A percentile compares a stretch with the other conserved stretches of the same genome.
Conservation (phyloP, 2,888 invertebrate genomes). For the Rhagophthalmus giganteus region DNA sequence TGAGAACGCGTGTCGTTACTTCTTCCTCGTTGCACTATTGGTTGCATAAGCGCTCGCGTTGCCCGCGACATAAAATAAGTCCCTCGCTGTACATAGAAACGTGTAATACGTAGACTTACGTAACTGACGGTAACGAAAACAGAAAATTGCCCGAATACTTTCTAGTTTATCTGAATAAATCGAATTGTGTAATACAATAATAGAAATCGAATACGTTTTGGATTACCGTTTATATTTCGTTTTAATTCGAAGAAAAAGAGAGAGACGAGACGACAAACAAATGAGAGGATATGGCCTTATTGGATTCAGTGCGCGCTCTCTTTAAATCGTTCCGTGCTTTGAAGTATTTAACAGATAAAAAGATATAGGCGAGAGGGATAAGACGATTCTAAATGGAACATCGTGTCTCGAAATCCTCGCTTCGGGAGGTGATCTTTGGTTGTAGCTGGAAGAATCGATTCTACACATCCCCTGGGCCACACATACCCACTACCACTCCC, state of each 20-base stretch:
- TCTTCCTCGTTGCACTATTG: too few relatives aligned
- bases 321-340: slow-evolving; percentile 37
- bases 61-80: too few relatives aligned
- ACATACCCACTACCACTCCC: slow-evolving; percentile 33
- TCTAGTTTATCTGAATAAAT: background rate
- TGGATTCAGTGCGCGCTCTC: slow-evolving; percentile 40
- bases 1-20: too few relatives aligned
- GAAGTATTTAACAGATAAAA: slow-evolving; percentile 40
- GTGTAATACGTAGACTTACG: too few relatives aligned
- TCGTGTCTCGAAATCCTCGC: slow-evolving; percentile 41
- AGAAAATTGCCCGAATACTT: too few relatives aligned
- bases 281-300: slow-evolving; percentile 41
- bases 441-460: slow-evolving; percentile 38
- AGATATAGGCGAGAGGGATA: slow-evolving; percentile 40
- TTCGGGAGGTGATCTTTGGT: slow-evolving; percentile 40
- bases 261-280: slow-evolving; percentile 31
- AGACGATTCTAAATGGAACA: slow-evolving; percentile 44
- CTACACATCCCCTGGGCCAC: slow-evolving; percentile 40
- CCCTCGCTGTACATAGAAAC: too few relatives aligned
- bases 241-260: slow-evolving; percentile 9
- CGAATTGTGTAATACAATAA: background rate
- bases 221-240: background rate
- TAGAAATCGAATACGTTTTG: background rate
- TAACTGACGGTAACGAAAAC: too few relatives aligned
- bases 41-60: too few relatives aligned